Evolutionary conservation across 2,797 vertebrate species (phyloP), one percentile per base, ranked within the genome.

Genomic region (Vespertilio murinus): DNA sequence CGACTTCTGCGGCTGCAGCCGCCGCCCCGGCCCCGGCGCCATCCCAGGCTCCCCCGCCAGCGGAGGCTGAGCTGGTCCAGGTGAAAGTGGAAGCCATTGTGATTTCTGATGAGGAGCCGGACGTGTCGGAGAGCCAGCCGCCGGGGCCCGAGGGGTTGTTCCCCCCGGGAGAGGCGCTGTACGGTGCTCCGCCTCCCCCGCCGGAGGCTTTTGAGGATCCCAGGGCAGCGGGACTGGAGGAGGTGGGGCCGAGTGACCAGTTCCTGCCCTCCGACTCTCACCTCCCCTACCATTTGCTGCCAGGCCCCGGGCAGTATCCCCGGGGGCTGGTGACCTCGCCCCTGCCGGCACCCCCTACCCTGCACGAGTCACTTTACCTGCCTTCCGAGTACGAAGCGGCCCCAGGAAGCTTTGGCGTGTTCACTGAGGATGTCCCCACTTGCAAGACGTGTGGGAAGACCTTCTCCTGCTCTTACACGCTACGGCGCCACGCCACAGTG

Each of bases 31-130:
- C 54, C 20, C 83, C 94, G 9, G 28, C 38, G 20, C 54, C 93
- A 6, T 56, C 95, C 42, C 95, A 93, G 89, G 69, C 89, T 61
- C 87, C 96, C n/a, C 81, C 88, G 12, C 95, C 96, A 20, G 95
- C 10, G 0, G 97, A 97, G 85, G 97, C 96, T 1, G 97, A 97
- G 81, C 82, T 97, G 47, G 97, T 97, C 30, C 96, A 99, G 20
- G 98, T 99, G 25, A 99, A 99, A 95, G 98, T 99, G 90, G 99
- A 99, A 95, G 99, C 99, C 35, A 99, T 99, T 28, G 98, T 99
- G 38, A 99, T 99, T 97, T 99, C 99, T 0, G 99, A 99, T 1
- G 99, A 99, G 91, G 99, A 99, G 94, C 95, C 98, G 0, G 99
- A 99, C 0, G 98, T 97, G 7, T 97, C 97, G 8, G 98, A 98